phyloP scores from a whole-genome alignment of 2,797 vertebrate species.

The Peromyscus aztecus region DNA sequence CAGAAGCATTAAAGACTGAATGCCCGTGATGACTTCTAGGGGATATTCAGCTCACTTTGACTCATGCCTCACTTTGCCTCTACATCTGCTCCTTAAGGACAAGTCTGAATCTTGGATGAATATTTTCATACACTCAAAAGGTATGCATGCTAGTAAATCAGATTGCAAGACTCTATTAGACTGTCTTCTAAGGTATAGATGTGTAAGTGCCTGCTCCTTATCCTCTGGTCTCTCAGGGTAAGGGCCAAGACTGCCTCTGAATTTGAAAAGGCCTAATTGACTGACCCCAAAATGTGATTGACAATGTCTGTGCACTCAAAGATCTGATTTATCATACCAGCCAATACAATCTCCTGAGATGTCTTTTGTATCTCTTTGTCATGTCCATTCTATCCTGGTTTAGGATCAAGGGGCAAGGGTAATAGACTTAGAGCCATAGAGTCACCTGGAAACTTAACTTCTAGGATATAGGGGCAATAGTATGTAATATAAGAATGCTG shows the following conservation, averaged over 20 bases:
- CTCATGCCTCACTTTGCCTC: no score
- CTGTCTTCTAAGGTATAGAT: neutral
- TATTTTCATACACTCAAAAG: neutral
- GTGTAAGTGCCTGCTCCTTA: neutral
- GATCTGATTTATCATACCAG: neutral
- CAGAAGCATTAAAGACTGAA: neutral
- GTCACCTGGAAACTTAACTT: neutral
- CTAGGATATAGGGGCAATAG: no score
- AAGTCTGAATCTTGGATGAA: neutral
- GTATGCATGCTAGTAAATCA: neutral
- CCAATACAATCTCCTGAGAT: neutral
- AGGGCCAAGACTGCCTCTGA: neutral
- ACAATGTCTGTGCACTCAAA: neutral
- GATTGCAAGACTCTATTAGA: neutral
- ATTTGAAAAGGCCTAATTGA: neutral
- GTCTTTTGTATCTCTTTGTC: neutral
- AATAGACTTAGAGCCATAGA: neutral
- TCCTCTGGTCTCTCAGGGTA: neutral
- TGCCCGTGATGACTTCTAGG: neutral
- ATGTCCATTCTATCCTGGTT: neutral
- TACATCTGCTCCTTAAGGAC: neutral
- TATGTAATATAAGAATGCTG: neutral
- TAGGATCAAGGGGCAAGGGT: neutral
- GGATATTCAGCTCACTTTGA: neutral
- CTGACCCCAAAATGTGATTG: rapidly evolving